Conservation (phyloP, 1,140 invertebrate genomes). For the Berghia stephanieae region DNA sequence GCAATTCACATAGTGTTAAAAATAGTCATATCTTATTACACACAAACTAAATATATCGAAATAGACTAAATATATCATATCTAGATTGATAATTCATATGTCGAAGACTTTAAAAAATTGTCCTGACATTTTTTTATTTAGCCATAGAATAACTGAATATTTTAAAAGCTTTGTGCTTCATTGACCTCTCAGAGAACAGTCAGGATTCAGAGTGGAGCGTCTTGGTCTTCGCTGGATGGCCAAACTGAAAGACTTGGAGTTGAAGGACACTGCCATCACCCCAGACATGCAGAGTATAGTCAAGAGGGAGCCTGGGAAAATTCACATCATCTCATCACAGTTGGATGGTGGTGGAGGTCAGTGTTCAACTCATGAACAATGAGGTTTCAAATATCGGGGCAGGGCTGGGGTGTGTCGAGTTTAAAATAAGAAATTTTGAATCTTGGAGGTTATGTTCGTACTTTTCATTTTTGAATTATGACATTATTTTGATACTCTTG, state of each 20-base stretch:
- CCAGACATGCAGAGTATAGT: conserved; percentile 50
- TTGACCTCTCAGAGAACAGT: conserved; percentile 52
- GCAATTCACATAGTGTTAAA: no score
- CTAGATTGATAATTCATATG: no score
- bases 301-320: conserved; percentile 39
- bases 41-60: no score
- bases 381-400: no score
- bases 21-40: no score
- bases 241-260: conserved; percentile 47
- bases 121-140: background rate
- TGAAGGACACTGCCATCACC: conserved; percentile 55
- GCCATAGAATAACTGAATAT: background rate
- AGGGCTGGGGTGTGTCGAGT: no score
- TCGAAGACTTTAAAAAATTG: no score
- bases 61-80: no score
- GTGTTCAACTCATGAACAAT: background rate
- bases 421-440: no score
- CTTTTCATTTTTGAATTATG: no score
- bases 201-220: conserved; percentile 43
- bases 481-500: no score
- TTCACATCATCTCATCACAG: conserved; percentile 41
- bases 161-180: conserved; percentile 20
- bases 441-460: no score
- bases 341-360: conserved; percentile 34
- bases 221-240: conserved; percentile 50